A percentile compares a stretch with the other conserved stretches of the same genome.
Conservation (phyloP, 2,888 invertebrate genomes). For the Thera obeliscata region DNA sequence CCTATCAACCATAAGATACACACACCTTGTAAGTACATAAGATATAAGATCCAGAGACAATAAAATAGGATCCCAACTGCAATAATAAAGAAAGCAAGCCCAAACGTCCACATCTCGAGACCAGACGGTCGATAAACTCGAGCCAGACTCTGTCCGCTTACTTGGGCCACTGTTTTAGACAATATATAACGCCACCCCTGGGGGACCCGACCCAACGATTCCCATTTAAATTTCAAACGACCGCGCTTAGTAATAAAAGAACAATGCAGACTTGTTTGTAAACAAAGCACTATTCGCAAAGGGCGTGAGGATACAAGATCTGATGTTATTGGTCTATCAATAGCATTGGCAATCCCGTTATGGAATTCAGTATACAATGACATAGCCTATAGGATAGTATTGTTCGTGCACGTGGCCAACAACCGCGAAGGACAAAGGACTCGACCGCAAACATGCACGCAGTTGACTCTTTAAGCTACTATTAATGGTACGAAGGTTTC, state of each 20-base stretch:
- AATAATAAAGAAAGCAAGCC: conserved; percentile 36
- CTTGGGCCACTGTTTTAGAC: conserved; percentile 58
- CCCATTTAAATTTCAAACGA: conserved; percentile 32
- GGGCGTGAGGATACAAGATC: conserved; percentile 55
- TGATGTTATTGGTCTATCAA: conserved; percentile 68
- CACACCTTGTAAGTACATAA: no score
- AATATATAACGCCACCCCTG: conserved; percentile 48
- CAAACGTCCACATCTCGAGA: conserved; percentile 53
- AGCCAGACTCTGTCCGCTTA: conserved; percentile 53
- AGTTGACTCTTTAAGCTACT: conserved; percentile 16
- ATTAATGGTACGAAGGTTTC: conserved; percentile 38
- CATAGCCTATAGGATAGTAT: conserved; percentile 45
- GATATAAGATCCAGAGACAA: background rate
- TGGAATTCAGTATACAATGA: conserved; percentile 59
- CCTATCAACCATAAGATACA: no score
- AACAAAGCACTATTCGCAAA: conserved; percentile 53
- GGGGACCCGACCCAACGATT: conserved; percentile 39
- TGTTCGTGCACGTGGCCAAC: conserved; percentile 61
- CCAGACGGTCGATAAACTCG: conserved; percentile 76
- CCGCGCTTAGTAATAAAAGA: conserved; percentile 31
- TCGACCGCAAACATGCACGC: conserved; percentile 20
- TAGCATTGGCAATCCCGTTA: conserved; percentile 62
- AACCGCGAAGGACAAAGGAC: conserved; percentile 37
- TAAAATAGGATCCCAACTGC: conserved; percentile 11
- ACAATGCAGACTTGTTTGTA: conserved; percentile 36